Base-by-base conservation (phyloP, 2,113 vertebrate genomes). In the Psettodes erumei region DNA sequence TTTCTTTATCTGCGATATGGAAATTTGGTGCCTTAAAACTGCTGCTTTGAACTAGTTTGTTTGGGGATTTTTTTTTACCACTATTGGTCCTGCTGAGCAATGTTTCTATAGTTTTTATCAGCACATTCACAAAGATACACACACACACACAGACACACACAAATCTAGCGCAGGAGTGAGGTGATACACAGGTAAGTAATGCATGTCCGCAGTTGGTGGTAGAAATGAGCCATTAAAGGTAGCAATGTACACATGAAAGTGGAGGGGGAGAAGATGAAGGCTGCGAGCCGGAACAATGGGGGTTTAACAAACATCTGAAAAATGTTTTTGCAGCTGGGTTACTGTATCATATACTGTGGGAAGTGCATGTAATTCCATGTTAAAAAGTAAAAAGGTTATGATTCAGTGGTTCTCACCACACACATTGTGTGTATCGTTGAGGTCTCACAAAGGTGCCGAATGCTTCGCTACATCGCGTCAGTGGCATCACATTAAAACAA, bases 191-290 rank as follows among this genome's bases (percentile, higher is more conserved):
- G 8, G 27, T 42, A 15, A 6, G 38, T 59, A 71, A 40, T 42
- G 33, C 47, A 59, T 32, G 28, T 25, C 25, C 18, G 42, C 8
- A 66, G 12, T 42, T 58, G 30, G 40, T 43, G 58, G 58, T 38
- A 65, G 58, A 50, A 66, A 65, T 77, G 51, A 77, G 58, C 47
- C 30, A 8, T 27, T 67, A 68, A 71, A 79, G 28, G n/a, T 3
- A 50, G 43, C 19, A 40, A 30, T 28, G 19, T 40, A 18, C n/a
- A 15, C n/a, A 54, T 60, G 60, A 50, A 75, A 42, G 13, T 8
- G 1, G 13, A 68, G 50, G 25, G 32, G 8, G 30, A 55, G 43
- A 53, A 59, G 25, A 50, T 2, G 19, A 28, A 10, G 37, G 27
- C 42, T 23, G 6, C 27, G 15, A 28, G 19, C 16, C 1, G 3